Evolutionary conservation across 2,888 invertebrate species (phyloP).

Genomic region (Yponomeuta sedellus): DNA sequence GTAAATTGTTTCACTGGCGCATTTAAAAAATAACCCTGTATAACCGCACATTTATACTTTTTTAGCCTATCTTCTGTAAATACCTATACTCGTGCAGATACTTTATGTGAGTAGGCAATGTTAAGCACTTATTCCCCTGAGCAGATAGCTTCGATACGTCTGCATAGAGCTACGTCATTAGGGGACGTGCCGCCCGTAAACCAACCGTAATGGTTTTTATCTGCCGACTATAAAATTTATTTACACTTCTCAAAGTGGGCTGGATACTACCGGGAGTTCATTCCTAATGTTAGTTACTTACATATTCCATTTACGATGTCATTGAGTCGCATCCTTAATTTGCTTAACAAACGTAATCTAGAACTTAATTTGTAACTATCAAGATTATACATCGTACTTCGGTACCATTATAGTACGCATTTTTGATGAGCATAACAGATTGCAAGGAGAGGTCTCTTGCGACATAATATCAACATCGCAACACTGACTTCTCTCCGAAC

Average conservation of each 20-base stretch:
- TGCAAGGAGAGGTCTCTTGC: neutral
- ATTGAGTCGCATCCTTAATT: too few relatives aligned
- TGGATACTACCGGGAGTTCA: conserved; percentile 41
- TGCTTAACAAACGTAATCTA: too few relatives aligned
- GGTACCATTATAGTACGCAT: neutral
- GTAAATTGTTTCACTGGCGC: neutral
- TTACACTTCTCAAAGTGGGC: conserved; percentile 52
- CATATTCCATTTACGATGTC: conserved; percentile 10
- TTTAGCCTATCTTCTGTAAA: neutral
- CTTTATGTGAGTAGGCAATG: neutral
- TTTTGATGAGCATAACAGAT: neutral
- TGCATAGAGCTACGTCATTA: conserved; percentile 58
- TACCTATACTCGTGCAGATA: neutral
- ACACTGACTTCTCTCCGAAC: neutral
- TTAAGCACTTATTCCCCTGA: conserved; percentile 1
- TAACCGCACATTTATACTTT: neutral
- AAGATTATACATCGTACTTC: neutral
- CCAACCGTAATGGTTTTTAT: conserved; percentile 65
- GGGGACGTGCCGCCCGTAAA: conserved; percentile 66
- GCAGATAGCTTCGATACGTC: conserved; percentile 16
- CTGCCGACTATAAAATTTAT: conserved; percentile 67
- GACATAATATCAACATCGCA: neutral
- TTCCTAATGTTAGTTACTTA: conserved; percentile 41
- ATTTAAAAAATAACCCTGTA: too few relatives aligned
- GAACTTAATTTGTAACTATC: neutral